Evolutionary conservation across 2,113 vertebrate species (phyloP), one percentile per base, ranked within the genome.

Genomic region (Chaetodon auriga): DNA sequence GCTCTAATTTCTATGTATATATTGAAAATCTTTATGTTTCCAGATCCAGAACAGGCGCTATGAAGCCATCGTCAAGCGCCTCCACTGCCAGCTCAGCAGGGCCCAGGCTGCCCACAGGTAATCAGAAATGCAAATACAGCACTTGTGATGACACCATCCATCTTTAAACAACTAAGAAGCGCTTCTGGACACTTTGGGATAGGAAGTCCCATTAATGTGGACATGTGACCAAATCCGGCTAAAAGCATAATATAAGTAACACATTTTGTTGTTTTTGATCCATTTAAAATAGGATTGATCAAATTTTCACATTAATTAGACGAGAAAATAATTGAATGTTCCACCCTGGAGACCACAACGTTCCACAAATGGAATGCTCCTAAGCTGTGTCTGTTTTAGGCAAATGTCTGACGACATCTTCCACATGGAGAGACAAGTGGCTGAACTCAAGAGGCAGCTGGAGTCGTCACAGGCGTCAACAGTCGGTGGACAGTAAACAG

Each of bases 11-110:
- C 6, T 43, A 7, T 7, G 41, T 43, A 30, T 30, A 30, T 30
- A 30, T 30, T 30, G 30, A 30, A 30, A 30, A 30, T 30, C 16
- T 18, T 12, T 77, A 13, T 78, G 45, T 81, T 38, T 82, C n/a
- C 63, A 96, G 95, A 95, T 95, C 68, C 92, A 95, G 83, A 93
- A 93, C 86, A 91, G 82, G 53, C 91, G 92, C 9, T 93, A 79
- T 35, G 92, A 95, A 51, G 93, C 93, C 85, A 93, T 95, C 15
- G 30, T 94, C 41, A 95, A 91, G 62, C 91, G 91, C 7, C 92
- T 95, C 64, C 76, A 65, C 83, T 94, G 92, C 81, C 95, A 95
- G 62, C 75, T 95, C 65, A 93, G 90, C 85, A 91, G 92, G 64
- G 86, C 93, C 30, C 93, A 94, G 80, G 87, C 82, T 1, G 69